Evolutionary conservation across 2,113 vertebrate species (phyloP).

Genomic region (Catharus minimus): DNA sequence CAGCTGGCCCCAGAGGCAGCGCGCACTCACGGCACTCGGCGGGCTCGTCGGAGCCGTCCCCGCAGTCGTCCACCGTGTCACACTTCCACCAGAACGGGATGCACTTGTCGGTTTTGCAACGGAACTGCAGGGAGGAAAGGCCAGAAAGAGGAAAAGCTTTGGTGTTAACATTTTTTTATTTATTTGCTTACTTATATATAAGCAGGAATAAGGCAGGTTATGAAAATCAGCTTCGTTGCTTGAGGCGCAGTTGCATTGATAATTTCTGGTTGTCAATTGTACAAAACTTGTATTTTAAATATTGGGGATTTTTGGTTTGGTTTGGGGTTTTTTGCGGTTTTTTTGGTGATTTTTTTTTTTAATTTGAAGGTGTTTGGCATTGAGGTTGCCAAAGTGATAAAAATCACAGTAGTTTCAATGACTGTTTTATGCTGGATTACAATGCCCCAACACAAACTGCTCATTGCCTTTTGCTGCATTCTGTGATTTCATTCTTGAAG

Average conservation of each 20-base stretch:
- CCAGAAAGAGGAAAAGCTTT: not conserved
- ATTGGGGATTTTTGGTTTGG: not conserved
- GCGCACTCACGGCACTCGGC: slow-evolving; percentile 91
- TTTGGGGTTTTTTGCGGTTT: no score
- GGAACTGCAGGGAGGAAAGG: slow-evolving; percentile 79
- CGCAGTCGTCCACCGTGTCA: slow-evolving; percentile 96
- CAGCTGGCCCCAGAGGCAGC: fast-evolving
- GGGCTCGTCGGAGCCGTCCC: slow-evolving; percentile 95
- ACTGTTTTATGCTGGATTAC: not conserved
- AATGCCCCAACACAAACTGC: not conserved
- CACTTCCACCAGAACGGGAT: slow-evolving; percentile 99
- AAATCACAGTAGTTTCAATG: not conserved
- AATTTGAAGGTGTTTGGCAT: not conserved
- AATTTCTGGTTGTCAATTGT: not conserved
- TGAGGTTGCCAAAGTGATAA: not conserved
- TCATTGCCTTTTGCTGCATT: not conserved
- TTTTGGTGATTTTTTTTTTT: no score
- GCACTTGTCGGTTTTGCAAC: slow-evolving; percentile 96
- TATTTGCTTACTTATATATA: not conserved
- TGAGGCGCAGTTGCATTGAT: not conserved
- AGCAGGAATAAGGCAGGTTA: not conserved
- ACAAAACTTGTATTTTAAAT: not conserved
- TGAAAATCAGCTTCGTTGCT: not conserved
- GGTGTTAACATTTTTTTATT: fast-evolving
- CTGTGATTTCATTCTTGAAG: not conserved